phyloP scores from a whole-genome alignment of 2,797 vertebrate species.

The Amblyraja radiata region DNA sequence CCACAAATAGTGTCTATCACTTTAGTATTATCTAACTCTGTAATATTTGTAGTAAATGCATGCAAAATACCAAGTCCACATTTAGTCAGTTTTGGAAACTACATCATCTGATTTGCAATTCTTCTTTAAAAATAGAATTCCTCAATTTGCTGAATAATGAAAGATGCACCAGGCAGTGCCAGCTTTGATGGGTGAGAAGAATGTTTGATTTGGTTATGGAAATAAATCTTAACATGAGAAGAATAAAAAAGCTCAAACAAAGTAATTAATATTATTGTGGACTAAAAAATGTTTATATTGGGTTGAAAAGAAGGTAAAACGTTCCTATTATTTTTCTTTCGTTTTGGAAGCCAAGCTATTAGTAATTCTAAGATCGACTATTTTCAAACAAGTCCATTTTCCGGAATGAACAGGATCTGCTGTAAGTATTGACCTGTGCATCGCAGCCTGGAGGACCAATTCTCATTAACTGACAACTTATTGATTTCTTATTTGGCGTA shows the following conservation, averaged over 20 bases:
- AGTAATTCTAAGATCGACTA: background rate
- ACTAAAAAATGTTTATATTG: background rate
- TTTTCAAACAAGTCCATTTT: background rate
- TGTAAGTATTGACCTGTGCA: background rate
- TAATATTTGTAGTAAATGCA: too few species aligned
- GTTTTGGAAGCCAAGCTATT: background rate
- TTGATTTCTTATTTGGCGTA: slow-evolving; percentile 10
- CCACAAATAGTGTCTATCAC: too few species aligned
- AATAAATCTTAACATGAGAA: background rate
- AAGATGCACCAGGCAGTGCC: background rate
- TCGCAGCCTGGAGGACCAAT: background rate
- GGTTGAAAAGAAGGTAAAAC: background rate
- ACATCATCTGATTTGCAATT: background rate
- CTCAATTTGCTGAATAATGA: background rate
- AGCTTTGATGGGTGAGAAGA: background rate
- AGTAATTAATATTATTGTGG: background rate
- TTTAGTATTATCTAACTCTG: too few species aligned
- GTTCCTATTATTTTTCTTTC: background rate
- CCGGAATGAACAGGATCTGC: background rate
- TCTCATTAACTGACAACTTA: background rate
- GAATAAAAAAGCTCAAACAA: background rate
- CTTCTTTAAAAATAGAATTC: background rate
- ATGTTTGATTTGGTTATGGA: background rate
- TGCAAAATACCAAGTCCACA: background rate
- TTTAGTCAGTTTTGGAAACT: background rate